A percentile compares a stretch with the other conserved stretches of the same genome.
phyloP scores from a whole-genome alignment of 35 echinoderm and acorn worm genomes.

The Patiria miniata region DNA sequence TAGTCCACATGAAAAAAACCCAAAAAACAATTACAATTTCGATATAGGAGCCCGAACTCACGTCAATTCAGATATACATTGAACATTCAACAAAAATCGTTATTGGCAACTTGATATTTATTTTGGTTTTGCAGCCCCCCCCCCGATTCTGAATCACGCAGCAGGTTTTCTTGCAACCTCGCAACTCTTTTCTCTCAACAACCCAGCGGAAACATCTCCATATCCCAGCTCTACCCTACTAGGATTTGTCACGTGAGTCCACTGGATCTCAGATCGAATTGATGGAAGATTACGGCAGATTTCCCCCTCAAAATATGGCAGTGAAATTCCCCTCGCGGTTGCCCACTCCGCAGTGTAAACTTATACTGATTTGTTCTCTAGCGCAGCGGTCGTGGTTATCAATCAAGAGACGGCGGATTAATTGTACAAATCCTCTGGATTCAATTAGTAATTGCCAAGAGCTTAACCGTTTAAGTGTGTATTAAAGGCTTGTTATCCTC shows the following conservation, averaged over 20 bases:
- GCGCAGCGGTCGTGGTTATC: not conserved
- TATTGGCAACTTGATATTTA: too few relatives aligned
- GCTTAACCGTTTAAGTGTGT: not conserved
- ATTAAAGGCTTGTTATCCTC: not conserved
- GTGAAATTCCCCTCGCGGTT: not conserved
- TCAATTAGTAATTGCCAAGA: conserved; percentile 5
- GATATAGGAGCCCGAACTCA: too few relatives aligned
- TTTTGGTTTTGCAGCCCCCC: too few relatives aligned
- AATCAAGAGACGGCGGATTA: not conserved
- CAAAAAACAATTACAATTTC: too few relatives aligned
- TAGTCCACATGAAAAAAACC: too few relatives aligned
- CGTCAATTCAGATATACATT: too few relatives aligned
- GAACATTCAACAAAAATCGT: too few relatives aligned
- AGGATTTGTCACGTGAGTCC: conserved; percentile 16
- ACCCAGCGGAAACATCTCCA: not conserved
- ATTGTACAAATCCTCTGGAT: conserved; percentile 11
- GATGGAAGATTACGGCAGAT: conserved; percentile 1
- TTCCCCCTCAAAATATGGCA: not conserved
- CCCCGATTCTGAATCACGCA: too few relatives aligned
- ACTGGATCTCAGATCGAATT: not conserved
- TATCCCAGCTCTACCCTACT: not conserved
- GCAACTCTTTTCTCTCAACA: not conserved
- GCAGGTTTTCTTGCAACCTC: too few relatives aligned
- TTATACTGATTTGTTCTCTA: not conserved
- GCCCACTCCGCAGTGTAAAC: not conserved